phyloP scores from a whole-genome alignment of 1,140 invertebrate genomes.

The Ceratoteleas bidentatus region DNA sequence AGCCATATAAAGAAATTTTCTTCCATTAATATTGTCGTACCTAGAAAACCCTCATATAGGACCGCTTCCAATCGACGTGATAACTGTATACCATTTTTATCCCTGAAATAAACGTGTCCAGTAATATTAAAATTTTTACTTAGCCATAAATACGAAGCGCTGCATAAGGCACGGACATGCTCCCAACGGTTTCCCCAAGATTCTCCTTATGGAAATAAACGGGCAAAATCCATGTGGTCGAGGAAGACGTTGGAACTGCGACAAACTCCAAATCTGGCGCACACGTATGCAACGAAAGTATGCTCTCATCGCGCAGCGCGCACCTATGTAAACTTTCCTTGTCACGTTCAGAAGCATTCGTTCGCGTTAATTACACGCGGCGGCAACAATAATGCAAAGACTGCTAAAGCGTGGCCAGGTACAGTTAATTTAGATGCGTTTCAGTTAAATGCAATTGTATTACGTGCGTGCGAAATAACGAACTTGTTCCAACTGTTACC shows the following conservation, averaged over 20 bases:
- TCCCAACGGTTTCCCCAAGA: constrained; percentile 39
- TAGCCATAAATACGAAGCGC: constrained; percentile 28
- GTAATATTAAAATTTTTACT: constrained; percentile 40
- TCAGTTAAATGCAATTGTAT: constrained; percentile 62
- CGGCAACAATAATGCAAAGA: constrained; percentile 62
- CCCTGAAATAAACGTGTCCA: constrained; percentile 24
- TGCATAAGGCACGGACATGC: constrained; percentile 12
- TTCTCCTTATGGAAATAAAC: constrained; percentile 44
- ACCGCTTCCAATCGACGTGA: too few relatives aligned
- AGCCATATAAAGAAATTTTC: too few relatives aligned
- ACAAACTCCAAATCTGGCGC: constrained; percentile 43
- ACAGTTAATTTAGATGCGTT: constrained; percentile 65
- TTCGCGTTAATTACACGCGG: constrained; percentile 60
- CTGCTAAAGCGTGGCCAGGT: constrained; percentile 58
- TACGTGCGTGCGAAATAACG: constrained; percentile 59
- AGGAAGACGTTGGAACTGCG: constrained; percentile 36
- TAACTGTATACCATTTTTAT: constrained; percentile 19
- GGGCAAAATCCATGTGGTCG: constrained; percentile 48
- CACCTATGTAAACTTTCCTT: constrained; percentile 62
- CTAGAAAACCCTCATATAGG: too few relatives aligned
- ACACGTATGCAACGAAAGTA: constrained; percentile 46
- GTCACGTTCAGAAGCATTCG: constrained; percentile 62
- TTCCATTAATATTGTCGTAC: too few relatives aligned
- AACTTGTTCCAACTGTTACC: constrained; percentile 55
- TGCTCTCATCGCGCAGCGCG: constrained; percentile 24